Evolutionary conservation across 2,888 invertebrate genomes (phyloP).

Genomic region (Parasteatoda lunata): DNA sequence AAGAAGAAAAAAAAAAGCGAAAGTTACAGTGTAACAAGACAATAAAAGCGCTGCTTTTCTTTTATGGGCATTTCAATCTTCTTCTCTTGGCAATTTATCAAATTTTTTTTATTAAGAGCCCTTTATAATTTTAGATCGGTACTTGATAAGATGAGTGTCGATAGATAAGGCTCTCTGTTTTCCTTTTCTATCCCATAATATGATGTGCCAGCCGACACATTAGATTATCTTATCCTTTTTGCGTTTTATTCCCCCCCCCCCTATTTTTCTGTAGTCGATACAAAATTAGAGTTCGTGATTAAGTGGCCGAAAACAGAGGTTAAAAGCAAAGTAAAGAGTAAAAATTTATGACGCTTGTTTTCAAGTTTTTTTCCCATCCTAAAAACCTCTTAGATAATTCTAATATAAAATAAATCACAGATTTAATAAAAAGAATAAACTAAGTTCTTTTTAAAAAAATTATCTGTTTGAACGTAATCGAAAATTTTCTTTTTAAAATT

Average conservation of each 20-base stretch:
- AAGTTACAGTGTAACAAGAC: no score
- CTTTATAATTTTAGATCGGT: constrained; percentile 42
- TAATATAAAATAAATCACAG: no score
- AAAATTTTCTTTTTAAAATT: no score
- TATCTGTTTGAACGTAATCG: no score
- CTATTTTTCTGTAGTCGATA: not conserved
- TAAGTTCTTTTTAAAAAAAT: no score
- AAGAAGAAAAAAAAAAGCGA: no score
- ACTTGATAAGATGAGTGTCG: constrained; percentile 26
- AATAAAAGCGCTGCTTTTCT: no score
- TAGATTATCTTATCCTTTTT: no score
- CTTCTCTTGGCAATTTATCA: constrained; percentile 42
- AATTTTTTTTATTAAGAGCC: constrained; percentile 31
- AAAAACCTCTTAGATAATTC: no score
- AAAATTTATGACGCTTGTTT: constrained; percentile 22
- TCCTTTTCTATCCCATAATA: constrained; percentile 25
- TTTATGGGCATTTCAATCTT: not conserved
- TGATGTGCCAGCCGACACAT: constrained; percentile 16
- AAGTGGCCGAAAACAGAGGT: constrained; percentile 13
- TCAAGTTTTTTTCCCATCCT: not conserved
- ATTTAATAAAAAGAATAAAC: constrained; percentile 3
- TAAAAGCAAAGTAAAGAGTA: constrained; percentile 12
- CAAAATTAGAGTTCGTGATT: constrained; percentile 31
- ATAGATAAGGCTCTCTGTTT: constrained; percentile 21
- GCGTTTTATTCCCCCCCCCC: not conserved